Base-by-base conservation (phyloP, 2,888 invertebrate species). In the Acrobasis repandana region DNA sequence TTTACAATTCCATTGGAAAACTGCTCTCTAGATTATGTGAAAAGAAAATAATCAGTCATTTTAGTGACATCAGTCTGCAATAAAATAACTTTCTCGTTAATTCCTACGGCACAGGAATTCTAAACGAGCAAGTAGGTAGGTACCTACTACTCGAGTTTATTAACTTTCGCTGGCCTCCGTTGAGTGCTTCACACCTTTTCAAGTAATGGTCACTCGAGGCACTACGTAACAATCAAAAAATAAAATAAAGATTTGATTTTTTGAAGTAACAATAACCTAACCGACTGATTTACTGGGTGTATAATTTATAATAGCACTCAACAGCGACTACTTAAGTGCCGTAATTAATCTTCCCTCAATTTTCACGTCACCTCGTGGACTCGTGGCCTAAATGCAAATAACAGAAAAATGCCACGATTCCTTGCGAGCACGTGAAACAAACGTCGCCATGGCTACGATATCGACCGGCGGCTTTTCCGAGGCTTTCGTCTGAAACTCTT, bases 381-480 rank as follows among this genome's bases (percentile, higher is more conserved):
- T 74, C 74, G 75, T 90, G 89, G 83, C 90, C 90, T 89, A 82
- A 83, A 91, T 91, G 87, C 86, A 88, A 90, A 90, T 88, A 79
- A 63, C 72, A 82, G 79, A 83, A 85, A 86, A 85, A 84, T 75
- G 73, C 78, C 78, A 72, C 75, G 78, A 80, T 76, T 84, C 80
- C 80, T 83, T 74, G 67, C 74, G 71, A 78, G 74, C 85, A 87
- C 86, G 82, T 88, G 83, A 90, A 91, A 88, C 90, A 88, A 83
- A 82, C 87, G 89, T 91, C 82, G 66, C 87, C 83, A 91, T 90
- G 85, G 76, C 83, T 79, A 92, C 86, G 56, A 71, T 91, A 92
- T 92, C 91, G 92, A 92, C 80, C 90, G 83, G 80, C 83, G 90
- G 87, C 87, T 88, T 91, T 91, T 86, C 90, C 87, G 86, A 90